phyloP scores from a whole-genome alignment of 2,888 invertebrate genomes.

The Dynastes tityus region DNA sequence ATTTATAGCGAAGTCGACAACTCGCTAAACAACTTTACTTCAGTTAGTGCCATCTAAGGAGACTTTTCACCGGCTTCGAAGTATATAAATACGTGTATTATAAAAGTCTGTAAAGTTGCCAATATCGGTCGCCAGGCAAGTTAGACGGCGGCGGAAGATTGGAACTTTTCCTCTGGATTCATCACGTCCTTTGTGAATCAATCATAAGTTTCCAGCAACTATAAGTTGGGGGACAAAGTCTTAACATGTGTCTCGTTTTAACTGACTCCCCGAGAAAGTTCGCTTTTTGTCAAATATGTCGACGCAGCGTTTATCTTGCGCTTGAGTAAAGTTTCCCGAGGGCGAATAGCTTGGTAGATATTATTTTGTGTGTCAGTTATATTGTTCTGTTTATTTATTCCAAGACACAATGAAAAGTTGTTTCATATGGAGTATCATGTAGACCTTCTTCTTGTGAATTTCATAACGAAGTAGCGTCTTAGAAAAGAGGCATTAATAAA shows the following conservation, averaged over 20 bases:
- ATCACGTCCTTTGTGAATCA: constrained; percentile 42
- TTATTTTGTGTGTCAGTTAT: neutral
- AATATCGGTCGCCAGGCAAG: neutral
- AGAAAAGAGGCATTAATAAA: too few relatives aligned
- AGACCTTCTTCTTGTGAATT: neutral
- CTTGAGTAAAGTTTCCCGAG: constrained; percentile 23
- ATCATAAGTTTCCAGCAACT: constrained; percentile 36
- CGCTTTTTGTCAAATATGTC: constrained; percentile 32
- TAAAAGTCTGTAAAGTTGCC: constrained; percentile 25
- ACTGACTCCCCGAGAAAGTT: constrained; percentile 26
- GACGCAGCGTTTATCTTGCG: constrained; percentile 27
- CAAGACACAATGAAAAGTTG: neutral
- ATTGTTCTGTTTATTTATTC: neutral
- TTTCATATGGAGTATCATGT: neutral
- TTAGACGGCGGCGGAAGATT: constrained; percentile 5
- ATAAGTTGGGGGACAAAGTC: constrained; percentile 13
- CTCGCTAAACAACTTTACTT: neutral
- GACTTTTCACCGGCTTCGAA: neutral
- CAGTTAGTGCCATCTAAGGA: neutral
- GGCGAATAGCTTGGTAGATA: neutral
- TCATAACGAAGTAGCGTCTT: too few relatives aligned
- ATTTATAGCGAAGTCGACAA: constrained; percentile 8
- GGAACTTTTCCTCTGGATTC: constrained; percentile 40
- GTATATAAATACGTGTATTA: constrained; percentile 31
- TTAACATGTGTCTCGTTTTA: constrained; percentile 36